A percentile compares a stretch with the other conserved stretches of the same genome.
Conservation (phyloP, 2,113 vertebrate species). For the Vulpes lagopus region DNA sequence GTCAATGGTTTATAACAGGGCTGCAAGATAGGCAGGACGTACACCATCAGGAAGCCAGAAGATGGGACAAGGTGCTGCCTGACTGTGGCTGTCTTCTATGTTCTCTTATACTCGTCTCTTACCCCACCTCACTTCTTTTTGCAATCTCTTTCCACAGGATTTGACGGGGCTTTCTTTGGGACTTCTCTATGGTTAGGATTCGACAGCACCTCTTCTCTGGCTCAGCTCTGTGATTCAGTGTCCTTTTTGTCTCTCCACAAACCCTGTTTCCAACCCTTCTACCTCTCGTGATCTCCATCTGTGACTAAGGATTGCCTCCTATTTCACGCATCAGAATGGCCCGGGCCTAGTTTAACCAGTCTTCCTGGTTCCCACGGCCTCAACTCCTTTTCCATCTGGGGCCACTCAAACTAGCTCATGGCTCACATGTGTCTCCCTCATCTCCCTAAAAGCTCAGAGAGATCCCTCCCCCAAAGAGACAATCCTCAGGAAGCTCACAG, state of each 20-base stretch:
- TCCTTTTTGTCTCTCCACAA: background rate
- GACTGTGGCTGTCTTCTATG: background rate
- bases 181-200: background rate
- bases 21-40: background rate
- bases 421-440: background rate
- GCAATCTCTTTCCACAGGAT: background rate
- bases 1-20: background rate
- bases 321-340: background rate
- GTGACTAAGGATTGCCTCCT: background rate
- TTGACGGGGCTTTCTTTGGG: background rate
- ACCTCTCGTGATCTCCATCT: background rate
- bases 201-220: background rate
- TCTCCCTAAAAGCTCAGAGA: background rate
- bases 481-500: background rate
- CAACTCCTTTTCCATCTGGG: background rate
- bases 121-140: background rate
- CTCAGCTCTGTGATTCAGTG: background rate
- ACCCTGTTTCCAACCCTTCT: background rate
- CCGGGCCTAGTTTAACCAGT: background rate
- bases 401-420: background rate
- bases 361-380: background rate
- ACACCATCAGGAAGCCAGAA: background rate
- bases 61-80: background rate
- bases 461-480: background rate
- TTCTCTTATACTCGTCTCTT: background rate